Evolutionary conservation across 2,888 invertebrate genomes (phyloP).

Genomic region (Trichogramma evanescens): DNA sequence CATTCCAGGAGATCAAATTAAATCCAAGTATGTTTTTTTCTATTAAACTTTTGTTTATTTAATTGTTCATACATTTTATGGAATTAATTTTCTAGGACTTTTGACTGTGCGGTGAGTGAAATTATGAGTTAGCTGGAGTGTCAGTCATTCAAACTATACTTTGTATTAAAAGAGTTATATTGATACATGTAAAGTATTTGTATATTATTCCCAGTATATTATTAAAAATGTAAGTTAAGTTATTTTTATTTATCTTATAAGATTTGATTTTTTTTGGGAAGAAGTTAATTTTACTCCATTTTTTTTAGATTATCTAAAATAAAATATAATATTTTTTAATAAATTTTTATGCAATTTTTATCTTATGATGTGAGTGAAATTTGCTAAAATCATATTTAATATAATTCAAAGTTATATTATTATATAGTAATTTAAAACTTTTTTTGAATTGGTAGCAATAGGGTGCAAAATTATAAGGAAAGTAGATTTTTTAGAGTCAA

Average conservation of each 20-base stretch:
- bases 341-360: background rate
- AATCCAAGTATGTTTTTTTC: conserved; percentile 65
- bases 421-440: background rate
- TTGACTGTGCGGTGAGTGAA: conserved; percentile 38
- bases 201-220: too few species aligned
- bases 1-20: conserved; percentile 82
- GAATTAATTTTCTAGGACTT: conserved; percentile 31
- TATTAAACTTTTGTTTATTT: background rate
- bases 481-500: background rate
- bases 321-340: background rate
- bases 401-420: background rate
- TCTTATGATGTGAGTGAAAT: background rate
- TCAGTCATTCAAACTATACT: conserved; percentile 3
- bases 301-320: too few species aligned
- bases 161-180: too few species aligned
- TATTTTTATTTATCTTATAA: too few species aligned
- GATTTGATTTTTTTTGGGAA: too few species aligned
- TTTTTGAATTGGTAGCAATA: background rate
- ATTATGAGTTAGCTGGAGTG: conserved; percentile 35
- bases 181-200: too few species aligned
- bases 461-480: background rate
- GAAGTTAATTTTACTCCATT: too few species aligned
- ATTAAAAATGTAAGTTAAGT: too few species aligned
- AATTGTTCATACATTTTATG: background rate
- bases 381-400: background rate